Base-by-base conservation (phyloP, 1,140 invertebrate species). In the Trichogramma pretiosum region DNA sequence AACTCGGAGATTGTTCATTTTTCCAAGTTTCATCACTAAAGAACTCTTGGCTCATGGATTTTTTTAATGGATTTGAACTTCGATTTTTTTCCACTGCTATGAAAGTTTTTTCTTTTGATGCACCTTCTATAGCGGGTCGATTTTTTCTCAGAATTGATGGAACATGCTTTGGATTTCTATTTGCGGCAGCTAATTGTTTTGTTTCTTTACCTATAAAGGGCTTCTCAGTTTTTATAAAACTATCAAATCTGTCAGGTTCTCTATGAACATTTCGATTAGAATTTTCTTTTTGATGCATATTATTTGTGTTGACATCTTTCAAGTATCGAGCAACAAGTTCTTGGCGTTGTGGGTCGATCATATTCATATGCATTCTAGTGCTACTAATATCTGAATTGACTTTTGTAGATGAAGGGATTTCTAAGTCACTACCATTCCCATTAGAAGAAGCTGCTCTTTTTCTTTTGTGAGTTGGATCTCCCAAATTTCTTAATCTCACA, bases 111-210 rank as follows among this genome's bases (percentile, higher is more conserved):
- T 50, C 48, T 36, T 46, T 46, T n/a, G 13, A 17, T 18, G 39
- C 21, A 9, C 35, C 40, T 18, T 51, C 39, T 10, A 8, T n/a
- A 3, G 16, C n/a, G 3, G 45, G 9, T 9, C 50, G 44, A 47
- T 23, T 52, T 47, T 52, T 52, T 34, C 50, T 42, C 11, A 52
- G 47, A 42, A 52, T 52, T 21, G 40, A 9, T 32, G 50, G 50
- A 38, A 52, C 18, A 14, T 52, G 45, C 14, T 51, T 52, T 38
- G 39, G 30, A 36, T 9, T 43, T 39, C 24, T 28, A 28, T 28
- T 28, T 7, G 5, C 24, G 11, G 11, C 11, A 28, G 5, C 5
- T 28, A 28, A 28, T 28, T 28, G n/a, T n/a, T n/a, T n/a, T n/a
- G n/a, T 28, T 28, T 28, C 24, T 11, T 28, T 28, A 11, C 24